Evolutionary conservation across 1,140 invertebrate species (phyloP).

Genomic region (Ostrea denselamellosa): DNA sequence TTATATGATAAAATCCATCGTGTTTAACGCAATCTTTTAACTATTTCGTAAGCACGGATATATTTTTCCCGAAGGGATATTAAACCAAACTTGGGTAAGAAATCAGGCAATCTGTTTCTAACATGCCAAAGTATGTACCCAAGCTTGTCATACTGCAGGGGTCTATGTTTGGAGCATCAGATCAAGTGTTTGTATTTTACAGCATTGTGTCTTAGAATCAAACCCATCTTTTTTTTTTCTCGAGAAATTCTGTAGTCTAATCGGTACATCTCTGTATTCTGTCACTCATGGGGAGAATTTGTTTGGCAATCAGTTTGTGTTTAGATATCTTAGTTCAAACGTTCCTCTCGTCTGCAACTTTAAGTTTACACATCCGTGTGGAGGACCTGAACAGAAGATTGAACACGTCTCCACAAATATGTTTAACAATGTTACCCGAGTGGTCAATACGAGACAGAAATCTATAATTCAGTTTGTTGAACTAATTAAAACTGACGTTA

Average conservation of each 20-base stretch:
- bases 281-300: background rate
- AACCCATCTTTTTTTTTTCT: too few species aligned
- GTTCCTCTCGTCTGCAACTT: too few species aligned
- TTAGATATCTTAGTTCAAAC: background rate
- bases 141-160: too few species aligned
- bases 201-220: too few species aligned
- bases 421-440: background rate
- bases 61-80: background rate
- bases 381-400: background rate
- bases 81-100: background rate
- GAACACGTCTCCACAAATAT: background rate
- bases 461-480: conserved; percentile 20
- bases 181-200: too few species aligned
- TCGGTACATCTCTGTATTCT: background rate
- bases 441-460: conserved; percentile 24
- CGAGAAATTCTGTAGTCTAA: background rate
- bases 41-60: background rate
- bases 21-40: background rate
- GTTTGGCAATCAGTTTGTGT: background rate
- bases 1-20: background rate
- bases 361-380: background rate
- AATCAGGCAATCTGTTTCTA: background rate
- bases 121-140: too few species aligned
- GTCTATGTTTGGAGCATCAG: too few species aligned
- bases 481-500: background rate